phyloP scores from a whole-genome alignment of 2,113 vertebrate genomes.

The Forbesichthys agassizii region DNA sequence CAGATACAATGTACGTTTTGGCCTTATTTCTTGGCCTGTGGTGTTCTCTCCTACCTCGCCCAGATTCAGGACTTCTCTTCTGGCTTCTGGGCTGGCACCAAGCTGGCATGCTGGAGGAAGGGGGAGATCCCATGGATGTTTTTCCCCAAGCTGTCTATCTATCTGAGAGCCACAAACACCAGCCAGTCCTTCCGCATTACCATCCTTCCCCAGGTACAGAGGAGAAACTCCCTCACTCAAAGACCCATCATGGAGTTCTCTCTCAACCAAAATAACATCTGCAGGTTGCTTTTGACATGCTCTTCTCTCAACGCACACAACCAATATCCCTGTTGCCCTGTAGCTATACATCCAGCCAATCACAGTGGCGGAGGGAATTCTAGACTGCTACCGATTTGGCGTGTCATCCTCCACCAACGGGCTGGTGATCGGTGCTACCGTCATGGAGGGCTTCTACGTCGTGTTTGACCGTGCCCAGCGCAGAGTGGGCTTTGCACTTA shows the following conservation, averaged over 20 bases:
- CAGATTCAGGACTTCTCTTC: slow-evolving; percentile 90
- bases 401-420: slow-evolving; percentile 87
- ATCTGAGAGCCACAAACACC: slow-evolving; percentile 87
- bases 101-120: slow-evolving; percentile 92
- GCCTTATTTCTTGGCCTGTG: slow-evolving; percentile 6
- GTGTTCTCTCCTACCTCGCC: slow-evolving; percentile 10
- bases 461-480: slow-evolving; percentile 87
- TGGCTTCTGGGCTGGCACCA: slow-evolving; percentile 91
- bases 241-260: background rate
- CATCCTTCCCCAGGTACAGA: slow-evolving; percentile 89
- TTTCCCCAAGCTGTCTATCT: slow-evolving; percentile 95
- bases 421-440: slow-evolving; percentile 91
- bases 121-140: slow-evolving; percentile 87
- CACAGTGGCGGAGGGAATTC: slow-evolving; percentile 76
- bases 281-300: background rate
- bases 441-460: slow-evolving; percentile 98
- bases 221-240: background rate
- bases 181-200: slow-evolving; percentile 92
- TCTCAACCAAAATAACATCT: background rate
- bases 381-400: slow-evolving; percentile 91
- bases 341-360: slow-evolving; percentile 95
- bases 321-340: background rate
- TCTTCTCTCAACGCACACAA: background rate
- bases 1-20: background rate
- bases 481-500: slow-evolving; percentile 90